Base-by-base conservation (phyloP, 2,113 vertebrate species). In the Thomomys bottae region DNA sequence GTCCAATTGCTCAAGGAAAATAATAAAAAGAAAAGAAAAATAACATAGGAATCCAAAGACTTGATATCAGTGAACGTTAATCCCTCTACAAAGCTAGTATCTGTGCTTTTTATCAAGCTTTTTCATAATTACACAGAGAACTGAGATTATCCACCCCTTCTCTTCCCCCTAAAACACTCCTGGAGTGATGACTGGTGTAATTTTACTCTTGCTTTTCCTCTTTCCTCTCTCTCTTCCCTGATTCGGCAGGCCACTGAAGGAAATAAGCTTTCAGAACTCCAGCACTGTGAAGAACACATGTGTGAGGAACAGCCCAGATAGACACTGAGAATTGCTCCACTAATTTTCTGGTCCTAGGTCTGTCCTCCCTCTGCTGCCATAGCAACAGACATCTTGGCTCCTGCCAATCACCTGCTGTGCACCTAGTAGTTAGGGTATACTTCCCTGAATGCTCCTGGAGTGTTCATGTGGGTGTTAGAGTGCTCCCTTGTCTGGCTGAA, bases 191-290 rank as follows among this genome's bases (percentile, higher is more conserved):
- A 17, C 32, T 38, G 18, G 24, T 79, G 40, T 67, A 30, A 66
- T 20, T 28, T 14, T n/a, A 14, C 68, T 63, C 18, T 26, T 21
- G 6, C 3, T 54, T 28, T 70, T 73, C 8, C 32, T 63, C 15
- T 23, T 78, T 54, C 4, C 45, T 79, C 9, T 36, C 20, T 72
- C 3, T 54, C 45, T 64, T 20, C 32, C 15, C 28, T 26, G 6
- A 38, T 1, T 7, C 17, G 28, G 7, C 28, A 6, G 2, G 49
- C 3, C 49, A 32, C 0, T 24, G 38, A 38, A 28, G 30, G 49
- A 82, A 42, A 3, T 7, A 2, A 6, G 1, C 24, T 21, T 38
- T 0, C 2, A 6, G 9, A 34, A 23, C 18, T 7, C 32, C 32
- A 38, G 42, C 36, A n/a, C n/a, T 32, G 8, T 17, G 14, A 42